Evolutionary conservation across 64 coral and sea anemone genomes (phyloP).

Genomic region (Actinia tenebrosa): DNA sequence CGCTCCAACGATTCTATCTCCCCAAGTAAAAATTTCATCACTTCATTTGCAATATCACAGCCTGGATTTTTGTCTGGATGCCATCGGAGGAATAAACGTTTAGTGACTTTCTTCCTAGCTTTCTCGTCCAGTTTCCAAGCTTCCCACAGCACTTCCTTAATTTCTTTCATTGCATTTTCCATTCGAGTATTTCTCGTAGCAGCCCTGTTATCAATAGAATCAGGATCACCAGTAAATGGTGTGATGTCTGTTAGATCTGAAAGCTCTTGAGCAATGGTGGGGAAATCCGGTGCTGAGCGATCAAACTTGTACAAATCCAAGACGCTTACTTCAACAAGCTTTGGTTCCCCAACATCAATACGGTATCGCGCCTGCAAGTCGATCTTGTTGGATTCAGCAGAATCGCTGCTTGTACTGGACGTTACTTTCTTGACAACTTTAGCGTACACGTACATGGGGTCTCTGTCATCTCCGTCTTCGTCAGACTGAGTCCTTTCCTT

Average conservation of each 20-base stretch:
- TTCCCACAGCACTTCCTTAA: conserved; percentile 92
- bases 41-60: conserved; percentile 74
- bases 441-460: conserved; percentile 87
- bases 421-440: conserved; percentile 81
- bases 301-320: conserved; percentile 97
- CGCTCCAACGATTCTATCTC: conserved; percentile 87
- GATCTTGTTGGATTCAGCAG: conserved; percentile 49
- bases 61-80: conserved; percentile 96
- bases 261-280: conserved; percentile 24
- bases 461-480: conserved; percentile 61
- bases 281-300: conserved; percentile 46
- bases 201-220: conserved; percentile 36
- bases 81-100: conserved; percentile 88
- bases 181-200: conserved; percentile 63
- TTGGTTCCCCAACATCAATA: conserved; percentile 86
- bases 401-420: conserved; percentile 40
- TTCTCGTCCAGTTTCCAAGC: conserved; percentile 90
- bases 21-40: conserved; percentile 91
- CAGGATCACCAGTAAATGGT: conserved; percentile 65
- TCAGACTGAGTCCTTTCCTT: conserved; percentile 57
- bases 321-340: conserved; percentile 84
- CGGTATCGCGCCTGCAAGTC: conserved; percentile 80
- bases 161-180: conserved; percentile 78
- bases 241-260: conserved; percentile 64
- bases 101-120: conserved; percentile 73